A percentile compares a stretch with the other conserved stretches of the same genome.
phyloP scores from a whole-genome alignment of 2,888 invertebrate genomes.

The Pseudoips prasinana region DNA sequence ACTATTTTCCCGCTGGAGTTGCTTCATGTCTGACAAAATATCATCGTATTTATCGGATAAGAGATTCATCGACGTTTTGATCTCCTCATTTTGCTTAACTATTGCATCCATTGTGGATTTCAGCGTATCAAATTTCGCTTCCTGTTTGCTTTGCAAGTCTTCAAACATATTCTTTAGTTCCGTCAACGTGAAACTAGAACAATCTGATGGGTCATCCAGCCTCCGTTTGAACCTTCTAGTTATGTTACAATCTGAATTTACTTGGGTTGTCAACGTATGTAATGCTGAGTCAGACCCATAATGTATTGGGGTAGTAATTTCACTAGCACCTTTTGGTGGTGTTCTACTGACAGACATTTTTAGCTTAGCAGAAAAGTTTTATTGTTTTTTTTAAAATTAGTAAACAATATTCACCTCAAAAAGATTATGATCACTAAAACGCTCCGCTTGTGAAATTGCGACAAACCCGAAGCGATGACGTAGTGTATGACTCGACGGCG shows the following conservation, averaged over 20 bases:
- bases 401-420: neutral
- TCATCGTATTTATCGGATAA: slow-evolving; percentile 7
- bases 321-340: neutral
- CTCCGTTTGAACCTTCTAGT: slow-evolving; percentile 1
- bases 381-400: neutral
- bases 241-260: neutral
- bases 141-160: slow-evolving; percentile 3
- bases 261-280: neutral
- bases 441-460: slow-evolving; percentile 4
- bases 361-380: neutral
- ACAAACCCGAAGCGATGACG: no score
- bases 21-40: slow-evolving; percentile 4
- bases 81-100: slow-evolving; percentile 4
- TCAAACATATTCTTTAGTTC: slow-evolving; percentile 2
- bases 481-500: neutral
- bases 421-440: neutral
- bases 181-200: slow-evolving; percentile 1
- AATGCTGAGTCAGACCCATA: slow-evolving; percentile 4
- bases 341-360: slow-evolving; percentile 2
- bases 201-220: neutral
- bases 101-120: neutral
- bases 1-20: slow-evolving; percentile 3
- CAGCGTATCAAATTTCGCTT: slow-evolving; percentile 2
- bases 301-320: slow-evolving; percentile 1
- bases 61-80: slow-evolving; percentile 1